Base-by-base conservation (phyloP, 2,888 invertebrate species). In the Nephrotoma guestfalica region DNA sequence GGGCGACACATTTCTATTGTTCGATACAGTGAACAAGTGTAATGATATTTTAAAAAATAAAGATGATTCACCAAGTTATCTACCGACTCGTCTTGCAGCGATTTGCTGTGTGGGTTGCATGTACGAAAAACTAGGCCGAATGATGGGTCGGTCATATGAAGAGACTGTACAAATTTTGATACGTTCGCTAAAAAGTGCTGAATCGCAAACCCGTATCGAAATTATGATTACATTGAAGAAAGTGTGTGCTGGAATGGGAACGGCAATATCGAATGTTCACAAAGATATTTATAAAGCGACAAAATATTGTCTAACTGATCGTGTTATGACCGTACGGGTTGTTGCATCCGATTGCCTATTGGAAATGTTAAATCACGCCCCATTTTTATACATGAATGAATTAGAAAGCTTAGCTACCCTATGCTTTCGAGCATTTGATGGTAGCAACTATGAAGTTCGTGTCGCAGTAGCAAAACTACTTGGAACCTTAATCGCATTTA, bases 61-160 rank as follows among this genome's bases (percentile, higher is more conserved):
- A 91, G 99, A 99, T 93, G 99, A 99, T 91, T 98, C 99, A 0
- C 98, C 98, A 0, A 97, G 97, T 89, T 98, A 97, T 91, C 93
- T 99, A 88, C 97, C 98, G 7, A 97, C 98, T 3, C 96, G 97
- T 93, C 92, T 99, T 89, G 98, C 98, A 89, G 98, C 99, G 15
- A 97, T 99, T 89, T 96, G 97, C 89, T 98, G 98, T 89, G 93
- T 98, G 87, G 99, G 99, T 47, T 96, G 96, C 88, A 98, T 99
- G 97, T 99, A 99, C 92, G 98, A 99, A 91, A 98, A 97, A 91
- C 93, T 99, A 30, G 99, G 99, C 0, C 93, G 99, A 88, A 98
- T 99, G 98, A 99, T 99, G 96, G 99, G 99, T 0, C 93, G 99
- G 88, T 98, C 98, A 0, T 99, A 98, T 90, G 99, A 99, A 91